Percentiles rank a stretch among this genome's conserved stretches.
Conservation (phyloP, 2,797 vertebrate genomes). For the Ispidina lecontei region DNA sequence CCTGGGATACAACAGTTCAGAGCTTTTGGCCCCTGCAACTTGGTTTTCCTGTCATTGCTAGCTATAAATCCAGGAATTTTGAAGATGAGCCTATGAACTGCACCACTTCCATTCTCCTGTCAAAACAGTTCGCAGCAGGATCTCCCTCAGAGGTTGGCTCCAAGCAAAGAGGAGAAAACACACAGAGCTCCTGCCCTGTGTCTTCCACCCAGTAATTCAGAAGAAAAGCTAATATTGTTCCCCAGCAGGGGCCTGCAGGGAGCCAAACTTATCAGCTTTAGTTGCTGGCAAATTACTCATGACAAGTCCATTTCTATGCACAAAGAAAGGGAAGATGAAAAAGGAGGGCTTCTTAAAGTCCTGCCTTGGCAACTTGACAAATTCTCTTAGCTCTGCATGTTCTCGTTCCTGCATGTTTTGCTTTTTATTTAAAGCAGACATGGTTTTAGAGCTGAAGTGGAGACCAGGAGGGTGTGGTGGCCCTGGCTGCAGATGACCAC, state of each 20-base stretch:
- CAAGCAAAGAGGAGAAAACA: background rate
- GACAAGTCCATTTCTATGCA: constrained; percentile 75
- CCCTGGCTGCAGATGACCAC: background rate
- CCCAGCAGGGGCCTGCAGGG: background rate
- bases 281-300: constrained; percentile 77
- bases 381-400: background rate
- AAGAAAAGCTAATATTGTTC: constrained; percentile 63
- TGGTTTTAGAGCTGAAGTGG: background rate
- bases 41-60: background rate
- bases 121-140: background rate
- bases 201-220: constrained; percentile 37
- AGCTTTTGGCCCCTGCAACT: background rate
- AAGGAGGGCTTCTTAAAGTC: background rate
- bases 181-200: background rate
- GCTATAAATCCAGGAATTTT: background rate
- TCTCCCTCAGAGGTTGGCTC: background rate
- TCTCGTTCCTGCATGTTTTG: background rate
- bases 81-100: background rate
- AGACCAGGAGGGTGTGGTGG: background rate
- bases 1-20: background rate
- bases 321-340: constrained; percentile 16
- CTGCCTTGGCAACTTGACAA: constrained; percentile 24
- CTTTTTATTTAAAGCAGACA: background rate
- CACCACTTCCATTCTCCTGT: background rate
- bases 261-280: constrained; percentile 80